Base-by-base conservation (phyloP, 2,797 vertebrate species). In the Macrochelys suwanniensis region DNA sequence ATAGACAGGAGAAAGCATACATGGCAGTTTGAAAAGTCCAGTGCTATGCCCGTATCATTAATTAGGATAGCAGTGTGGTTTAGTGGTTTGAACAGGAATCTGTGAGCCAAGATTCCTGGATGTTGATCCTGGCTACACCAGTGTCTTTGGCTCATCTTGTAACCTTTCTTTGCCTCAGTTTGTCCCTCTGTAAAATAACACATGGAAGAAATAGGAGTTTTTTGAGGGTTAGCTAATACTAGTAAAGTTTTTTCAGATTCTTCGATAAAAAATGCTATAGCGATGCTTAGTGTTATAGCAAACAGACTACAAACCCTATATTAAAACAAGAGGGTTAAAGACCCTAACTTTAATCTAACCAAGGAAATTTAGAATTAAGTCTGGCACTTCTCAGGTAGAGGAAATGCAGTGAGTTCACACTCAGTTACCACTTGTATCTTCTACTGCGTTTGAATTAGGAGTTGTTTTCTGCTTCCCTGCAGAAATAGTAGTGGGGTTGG, bases 211-310 rank as follows among this genome's bases (percentile, higher is more conserved):
- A 3, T 26, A 59, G 8, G 49, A 93, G 26, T 4, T 92, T n/a
- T 80, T 51, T 59, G 84, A 56, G 56, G 25, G 31, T 5, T 13
- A 33, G n/a, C 42, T 17, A 83, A 1, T 33, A 53, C 81, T 65
- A 51, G 19, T 78, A 23, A 78, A 76, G 74, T 85, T 6, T 4
- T 56, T 53, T 79, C 59, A 76, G 33, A 23, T 79, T 85, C 5
- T n/a, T 54, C 47, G 77, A 65, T 51, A 19, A 0, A 78, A 28
- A 16, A 9, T 3, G 2, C 10, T 74, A 23, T 42, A 25, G 68
- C 61, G 82, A 7, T 12, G 12, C 19, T 23, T 15, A 1, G 1
- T 0, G 0, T 42, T 83, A 28, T 33, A 81, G 33, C 21, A 83
- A 81, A 28, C 3, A 71, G 26, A 74, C 54, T 45, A 37, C 49